phyloP scores from a whole-genome alignment of 2,113 vertebrate species.

The Setophaga kirtlandii region DNA sequence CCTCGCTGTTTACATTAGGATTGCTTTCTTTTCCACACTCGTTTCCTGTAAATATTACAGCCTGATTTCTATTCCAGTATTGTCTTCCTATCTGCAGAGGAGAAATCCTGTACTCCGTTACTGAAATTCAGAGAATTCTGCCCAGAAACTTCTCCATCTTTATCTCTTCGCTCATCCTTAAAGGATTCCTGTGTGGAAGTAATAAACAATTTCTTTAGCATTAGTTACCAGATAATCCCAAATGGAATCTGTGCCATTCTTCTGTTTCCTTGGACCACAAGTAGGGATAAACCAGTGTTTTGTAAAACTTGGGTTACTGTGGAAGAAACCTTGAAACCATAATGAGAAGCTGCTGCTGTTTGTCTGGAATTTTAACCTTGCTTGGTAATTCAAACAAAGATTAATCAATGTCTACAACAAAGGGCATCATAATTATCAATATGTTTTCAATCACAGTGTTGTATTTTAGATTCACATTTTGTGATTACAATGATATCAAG shows the following conservation, averaged over 20 bases:
- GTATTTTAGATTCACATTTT: constrained; percentile 70
- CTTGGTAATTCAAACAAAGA: constrained; percentile 29
- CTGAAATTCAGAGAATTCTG: constrained; percentile 18
- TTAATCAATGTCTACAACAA: neutral
- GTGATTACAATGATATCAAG: constrained; percentile 66
- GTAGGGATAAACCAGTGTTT: constrained; percentile 37
- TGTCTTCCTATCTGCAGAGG: constrained; percentile 51
- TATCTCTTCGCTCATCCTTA: neutral
- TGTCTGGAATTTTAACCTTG: constrained; percentile 38
- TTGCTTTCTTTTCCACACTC: constrained; percentile 46
- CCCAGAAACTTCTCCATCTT: neutral
- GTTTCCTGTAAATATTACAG: constrained; percentile 23
- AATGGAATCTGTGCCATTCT: constrained; percentile 33
- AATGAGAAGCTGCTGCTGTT: constrained; percentile 63
- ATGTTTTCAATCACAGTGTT: constrained; percentile 68
- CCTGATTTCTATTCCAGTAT: constrained; percentile 32
- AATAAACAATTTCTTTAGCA: constrained; percentile 7
- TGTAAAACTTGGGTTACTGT: constrained; percentile 48
- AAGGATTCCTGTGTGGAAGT: constrained; percentile 42
- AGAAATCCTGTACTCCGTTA: neutral
- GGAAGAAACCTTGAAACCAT: constrained; percentile 58
- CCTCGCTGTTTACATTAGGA: constrained; percentile 55
- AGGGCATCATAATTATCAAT: constrained; percentile 44
- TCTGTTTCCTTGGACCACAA: constrained; percentile 13
- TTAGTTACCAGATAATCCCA: constrained; percentile 18